phyloP scores from a whole-genome alignment of 2,113 vertebrate genomes.

The Xiphophorus maculatus region DNA sequence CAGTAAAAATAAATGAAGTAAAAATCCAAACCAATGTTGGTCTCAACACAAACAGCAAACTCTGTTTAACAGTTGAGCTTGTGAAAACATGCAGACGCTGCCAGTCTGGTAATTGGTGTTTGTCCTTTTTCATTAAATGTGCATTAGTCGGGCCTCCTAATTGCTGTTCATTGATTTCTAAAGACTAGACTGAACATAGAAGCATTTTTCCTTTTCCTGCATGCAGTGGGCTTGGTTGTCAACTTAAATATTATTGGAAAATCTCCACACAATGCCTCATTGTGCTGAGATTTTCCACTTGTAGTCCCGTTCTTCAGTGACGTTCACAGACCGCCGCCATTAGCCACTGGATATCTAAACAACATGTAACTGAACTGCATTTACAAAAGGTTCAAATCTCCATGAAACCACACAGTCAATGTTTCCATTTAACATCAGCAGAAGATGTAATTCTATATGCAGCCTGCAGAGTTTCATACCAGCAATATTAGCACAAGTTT shows the following conservation, averaged over 20 bases:
- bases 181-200: background rate
- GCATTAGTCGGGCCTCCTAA: background rate
- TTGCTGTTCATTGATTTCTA: background rate
- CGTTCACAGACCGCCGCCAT: background rate
- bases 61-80: conserved; percentile 9
- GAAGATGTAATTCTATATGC: background rate
- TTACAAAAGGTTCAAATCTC: background rate
- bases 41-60: conserved; percentile 30
- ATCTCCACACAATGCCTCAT: background rate
- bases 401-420: background rate
- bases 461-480: background rate
- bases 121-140: conserved; percentile 13
- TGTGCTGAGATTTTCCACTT: background rate
- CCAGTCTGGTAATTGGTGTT: background rate
- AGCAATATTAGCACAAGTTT: background rate
- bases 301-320: background rate
- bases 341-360: conserved; percentile 3
- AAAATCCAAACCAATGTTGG: conserved; percentile 29
- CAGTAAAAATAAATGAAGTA: conserved; percentile 32
- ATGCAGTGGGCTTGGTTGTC: background rate
- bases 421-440: conserved; percentile 13
- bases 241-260: background rate
- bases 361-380: background rate
- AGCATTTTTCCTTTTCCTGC: background rate
- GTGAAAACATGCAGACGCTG: background rate